phyloP scores from a whole-genome alignment of 2,113 vertebrate genomes.

The Solenodon paradoxus region DNA sequence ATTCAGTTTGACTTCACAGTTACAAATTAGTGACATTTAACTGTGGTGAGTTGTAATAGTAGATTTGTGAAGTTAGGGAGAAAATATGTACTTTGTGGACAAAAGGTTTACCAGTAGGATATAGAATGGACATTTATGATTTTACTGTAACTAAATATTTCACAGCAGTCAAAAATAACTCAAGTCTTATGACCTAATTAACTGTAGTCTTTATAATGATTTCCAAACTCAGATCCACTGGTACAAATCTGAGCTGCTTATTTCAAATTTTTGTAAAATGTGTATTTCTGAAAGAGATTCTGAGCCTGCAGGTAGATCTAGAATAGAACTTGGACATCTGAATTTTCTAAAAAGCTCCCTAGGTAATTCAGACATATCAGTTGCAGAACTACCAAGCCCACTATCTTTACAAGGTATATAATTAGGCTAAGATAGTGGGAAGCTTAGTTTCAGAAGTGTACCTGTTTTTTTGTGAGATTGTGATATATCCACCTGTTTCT shows the following conservation, averaged over 20 bases:
- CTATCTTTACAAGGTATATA: neutral
- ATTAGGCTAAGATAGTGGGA: neutral
- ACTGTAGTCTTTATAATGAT: neutral
- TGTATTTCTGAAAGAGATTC: neutral
- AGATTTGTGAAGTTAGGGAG: conserved; percentile 89
- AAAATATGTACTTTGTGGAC: neutral
- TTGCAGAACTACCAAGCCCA: neutral
- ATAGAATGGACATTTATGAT: neutral
- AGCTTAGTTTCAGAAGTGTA: neutral
- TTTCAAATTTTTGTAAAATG: neutral
- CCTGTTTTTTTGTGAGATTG: neutral
- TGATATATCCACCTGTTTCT: neutral
- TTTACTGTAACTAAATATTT: neutral
- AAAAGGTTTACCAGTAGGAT: neutral
- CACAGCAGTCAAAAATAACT: neutral
- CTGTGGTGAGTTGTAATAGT: conserved; percentile 86
- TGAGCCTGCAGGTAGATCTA: neutral
- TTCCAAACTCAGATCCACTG: neutral
- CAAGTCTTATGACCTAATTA: neutral
- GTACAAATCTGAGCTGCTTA: neutral
- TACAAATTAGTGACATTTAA: neutral
- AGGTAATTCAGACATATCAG: neutral
- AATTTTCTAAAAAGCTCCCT: conserved; percentile 6
- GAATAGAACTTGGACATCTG: neutral
- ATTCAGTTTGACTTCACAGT: neutral